Evolutionary conservation across 2,888 invertebrate species (phyloP).

Genomic region (Cistogaster globosa): DNA sequence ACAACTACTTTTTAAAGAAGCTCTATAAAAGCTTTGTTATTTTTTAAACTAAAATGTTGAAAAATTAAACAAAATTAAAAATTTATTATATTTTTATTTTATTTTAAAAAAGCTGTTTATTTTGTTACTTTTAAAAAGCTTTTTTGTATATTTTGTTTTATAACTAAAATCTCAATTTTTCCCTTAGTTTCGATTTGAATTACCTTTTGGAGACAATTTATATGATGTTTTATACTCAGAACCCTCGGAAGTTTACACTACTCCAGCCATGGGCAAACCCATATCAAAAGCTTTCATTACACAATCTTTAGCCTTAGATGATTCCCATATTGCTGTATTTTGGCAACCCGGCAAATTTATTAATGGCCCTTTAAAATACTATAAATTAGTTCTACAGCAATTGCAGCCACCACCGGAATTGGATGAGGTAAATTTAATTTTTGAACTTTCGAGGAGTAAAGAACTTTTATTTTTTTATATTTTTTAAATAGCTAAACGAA

Average conservation of each 20-base stretch:
- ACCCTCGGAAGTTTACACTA: conserved; percentile 90
- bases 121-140: too few relatives aligned
- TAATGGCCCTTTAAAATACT: conserved; percentile 94
- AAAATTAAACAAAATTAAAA: too few relatives aligned
- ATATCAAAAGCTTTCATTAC: conserved; percentile 90
- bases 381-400: conserved; percentile 88
- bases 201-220: conserved; percentile 88
- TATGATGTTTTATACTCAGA: conserved; percentile 89
- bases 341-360: conserved; percentile 95
- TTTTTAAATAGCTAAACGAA: conserved; percentile 2
- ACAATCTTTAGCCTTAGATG: conserved; percentile 90
- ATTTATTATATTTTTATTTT: too few relatives aligned
- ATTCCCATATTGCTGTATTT: conserved; percentile 91
- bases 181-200: conserved; percentile 92
- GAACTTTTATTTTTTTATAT: background rate
- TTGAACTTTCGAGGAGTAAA: background rate
- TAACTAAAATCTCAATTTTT: background rate
- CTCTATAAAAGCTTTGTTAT: too few relatives aligned
- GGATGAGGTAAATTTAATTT: conserved; percentile 85
- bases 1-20: too few relatives aligned
- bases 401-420: conserved; percentile 85
- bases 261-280: conserved; percentile 89
- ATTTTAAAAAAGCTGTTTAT: background rate
- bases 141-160: background rate
- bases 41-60: too few relatives aligned